Evolutionary conservation across 2,113 vertebrate genomes (phyloP).

Genomic region (Nothobranchius furzeri): DNA sequence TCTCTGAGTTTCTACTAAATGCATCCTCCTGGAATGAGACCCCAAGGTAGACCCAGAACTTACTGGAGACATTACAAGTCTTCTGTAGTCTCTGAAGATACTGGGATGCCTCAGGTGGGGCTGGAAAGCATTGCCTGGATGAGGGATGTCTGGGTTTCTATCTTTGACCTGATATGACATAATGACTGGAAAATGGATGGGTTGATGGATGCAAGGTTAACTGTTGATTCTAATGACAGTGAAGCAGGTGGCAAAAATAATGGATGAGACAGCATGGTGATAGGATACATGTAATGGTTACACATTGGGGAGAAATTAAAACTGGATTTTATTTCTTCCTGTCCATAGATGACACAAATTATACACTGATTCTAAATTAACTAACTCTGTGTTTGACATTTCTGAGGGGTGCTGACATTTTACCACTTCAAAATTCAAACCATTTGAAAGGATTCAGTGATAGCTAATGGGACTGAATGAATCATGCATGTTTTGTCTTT

Average conservation of each 20-base stretch:
- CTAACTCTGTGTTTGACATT: constrained; percentile 54
- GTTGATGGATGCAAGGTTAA: no score
- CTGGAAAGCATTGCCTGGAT: no score
- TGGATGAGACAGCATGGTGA: not conserved
- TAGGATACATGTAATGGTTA: not conserved
- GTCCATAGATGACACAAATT: constrained; percentile 13
- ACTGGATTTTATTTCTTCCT: not conserved
- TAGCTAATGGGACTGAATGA: constrained; percentile 39
- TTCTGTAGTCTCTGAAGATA: no score
- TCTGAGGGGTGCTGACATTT: constrained; percentile 41
- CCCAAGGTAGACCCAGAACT: no score
- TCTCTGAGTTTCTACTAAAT: no score
- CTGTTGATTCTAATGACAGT: not conserved
- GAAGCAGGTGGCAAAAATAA: not conserved
- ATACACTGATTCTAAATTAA: constrained; percentile 17
- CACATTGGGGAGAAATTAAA: not conserved
- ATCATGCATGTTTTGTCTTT: constrained; percentile 19
- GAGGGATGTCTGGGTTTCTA: no score
- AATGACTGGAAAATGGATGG: no score
- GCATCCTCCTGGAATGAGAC: no score
- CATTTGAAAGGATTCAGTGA: constrained; percentile 26
- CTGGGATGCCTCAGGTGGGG: no score
- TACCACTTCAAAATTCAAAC: constrained; percentile 9
- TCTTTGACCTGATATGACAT: no score
- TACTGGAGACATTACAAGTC: no score